These are phyloP conservation scores for Etheostoma nigrum DNA, from an alignment of 2,797 vertebrate species.

Conservation along the genomic window DNA sequence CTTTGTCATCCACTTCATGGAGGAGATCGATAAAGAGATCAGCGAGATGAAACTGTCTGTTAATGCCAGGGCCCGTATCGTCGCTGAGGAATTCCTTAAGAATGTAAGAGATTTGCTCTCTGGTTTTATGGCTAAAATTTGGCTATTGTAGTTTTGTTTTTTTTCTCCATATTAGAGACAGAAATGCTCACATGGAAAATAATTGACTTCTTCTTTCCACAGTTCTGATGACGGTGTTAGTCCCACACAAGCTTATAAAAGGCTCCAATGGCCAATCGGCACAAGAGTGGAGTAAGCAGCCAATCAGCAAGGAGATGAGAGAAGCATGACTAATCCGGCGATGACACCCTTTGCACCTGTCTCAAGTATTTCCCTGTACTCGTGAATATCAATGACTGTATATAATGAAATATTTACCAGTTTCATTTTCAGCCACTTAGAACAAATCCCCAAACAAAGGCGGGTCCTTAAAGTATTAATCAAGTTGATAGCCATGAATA, in stretches of 20 bases:
- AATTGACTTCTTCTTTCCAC: constrained; percentile 29
- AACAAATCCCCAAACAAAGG: constrained; percentile 85
- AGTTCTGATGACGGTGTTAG: constrained; percentile 78
- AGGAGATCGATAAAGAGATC: constrained; percentile 99
- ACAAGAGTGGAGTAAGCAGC: constrained; percentile 54
- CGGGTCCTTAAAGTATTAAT: constrained; percentile 88
- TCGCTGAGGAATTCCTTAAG: constrained; percentile 98
- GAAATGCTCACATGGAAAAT: neutral
- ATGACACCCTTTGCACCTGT: constrained; percentile 44
- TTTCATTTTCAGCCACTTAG: constrained; percentile 80
- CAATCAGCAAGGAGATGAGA: constrained; percentile 58
- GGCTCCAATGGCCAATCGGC: constrained; percentile 58
- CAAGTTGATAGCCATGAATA: constrained; percentile 81
- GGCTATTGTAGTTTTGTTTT: too few relatives aligned
- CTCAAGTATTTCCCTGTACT: constrained; percentile 69
- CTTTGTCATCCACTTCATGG: constrained; percentile 99
- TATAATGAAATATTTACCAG: constrained; percentile 81
- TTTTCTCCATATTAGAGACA: neutral
- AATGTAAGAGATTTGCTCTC: constrained; percentile 86
- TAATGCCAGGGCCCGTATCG: constrained; percentile 95
- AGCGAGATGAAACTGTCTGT: constrained; percentile 99
- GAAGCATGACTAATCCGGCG: constrained; percentile 58
- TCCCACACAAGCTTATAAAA: constrained; percentile 36
- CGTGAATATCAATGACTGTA: constrained; percentile 79
- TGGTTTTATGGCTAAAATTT: neutral